These are phyloP conservation scores for Drosophila peninsularis DNA, from an alignment of 2,888 invertebrate genomes.

Conservation along the genomic window DNA sequence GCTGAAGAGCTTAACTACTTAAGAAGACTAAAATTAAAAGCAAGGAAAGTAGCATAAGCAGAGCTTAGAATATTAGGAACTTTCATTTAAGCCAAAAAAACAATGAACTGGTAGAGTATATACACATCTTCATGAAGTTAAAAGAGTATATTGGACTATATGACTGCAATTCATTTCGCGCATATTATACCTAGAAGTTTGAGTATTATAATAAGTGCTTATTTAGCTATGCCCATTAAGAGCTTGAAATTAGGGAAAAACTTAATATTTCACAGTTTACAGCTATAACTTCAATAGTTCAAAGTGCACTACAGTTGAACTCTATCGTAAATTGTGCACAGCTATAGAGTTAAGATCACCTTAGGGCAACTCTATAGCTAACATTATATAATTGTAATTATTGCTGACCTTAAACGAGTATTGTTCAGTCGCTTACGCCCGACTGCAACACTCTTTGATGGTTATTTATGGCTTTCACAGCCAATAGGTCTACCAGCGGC, in stretches of 20 bases:
- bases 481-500: neutral
- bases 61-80: neutral
- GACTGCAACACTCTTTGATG: neutral
- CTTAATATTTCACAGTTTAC: neutral
- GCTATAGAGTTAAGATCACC: neutral
- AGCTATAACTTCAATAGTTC: neutral
- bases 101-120: neutral
- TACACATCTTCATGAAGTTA: neutral
- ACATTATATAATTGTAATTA: no score
- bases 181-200: neutral
- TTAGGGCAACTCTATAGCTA: no score
- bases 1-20: neutral
- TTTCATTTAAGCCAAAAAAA: neutral
- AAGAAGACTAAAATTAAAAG: neutral
- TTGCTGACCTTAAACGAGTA: no score
- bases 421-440: neutral
- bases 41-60: neutral
- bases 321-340: rapidly evolving
- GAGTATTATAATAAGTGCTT: no score
- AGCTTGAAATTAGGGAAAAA: neutral
- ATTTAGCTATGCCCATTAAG: neutral
- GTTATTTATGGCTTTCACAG: neutral
- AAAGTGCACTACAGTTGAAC: neutral
- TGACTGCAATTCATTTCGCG: neutral
- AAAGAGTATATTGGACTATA: neutral